Percentiles rank a stretch among this genome's conserved stretches.
Evolutionary conservation across 2,113 vertebrate species (phyloP).

Genomic region (Ictalurus furcatus): DNA sequence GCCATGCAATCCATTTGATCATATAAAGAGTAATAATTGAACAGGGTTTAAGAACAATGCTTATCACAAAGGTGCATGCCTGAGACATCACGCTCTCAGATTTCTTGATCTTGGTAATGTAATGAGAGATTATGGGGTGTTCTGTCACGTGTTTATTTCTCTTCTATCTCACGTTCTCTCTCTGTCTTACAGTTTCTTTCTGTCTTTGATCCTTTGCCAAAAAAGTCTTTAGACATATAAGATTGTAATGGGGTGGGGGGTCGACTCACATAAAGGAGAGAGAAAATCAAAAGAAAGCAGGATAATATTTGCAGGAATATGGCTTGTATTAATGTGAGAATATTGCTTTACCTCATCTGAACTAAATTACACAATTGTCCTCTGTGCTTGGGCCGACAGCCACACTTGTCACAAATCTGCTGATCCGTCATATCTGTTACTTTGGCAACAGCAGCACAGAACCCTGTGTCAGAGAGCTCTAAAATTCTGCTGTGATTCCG

Average conservation of each 20-base stretch:
- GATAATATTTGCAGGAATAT: slow-evolving; percentile 71
- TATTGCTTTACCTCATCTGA: slow-evolving; percentile 79
- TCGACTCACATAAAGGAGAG: slow-evolving; percentile 56
- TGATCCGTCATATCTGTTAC: slow-evolving; percentile 64
- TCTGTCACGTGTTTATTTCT: slow-evolving; percentile 58
- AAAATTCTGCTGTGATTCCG: background rate
- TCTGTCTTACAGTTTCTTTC: slow-evolving; percentile 48
- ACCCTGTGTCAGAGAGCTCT: slow-evolving; percentile 36
- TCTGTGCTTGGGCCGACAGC: slow-evolving; percentile 65
- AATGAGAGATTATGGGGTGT: slow-evolving; percentile 36
- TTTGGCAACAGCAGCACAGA: slow-evolving; percentile 62
- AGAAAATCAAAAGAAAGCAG: slow-evolving; percentile 65
- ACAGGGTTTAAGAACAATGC: slow-evolving; percentile 9
- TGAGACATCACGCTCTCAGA: background rate
- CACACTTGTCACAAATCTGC: slow-evolving; percentile 69
- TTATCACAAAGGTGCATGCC: slow-evolving; percentile 21
- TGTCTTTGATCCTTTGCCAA: slow-evolving; percentile 73
- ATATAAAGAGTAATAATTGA: slow-evolving; percentile 38
- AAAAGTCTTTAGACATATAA: slow-evolving; percentile 69
- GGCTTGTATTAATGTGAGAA: slow-evolving; percentile 78
- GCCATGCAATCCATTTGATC: slow-evolving; percentile 25
- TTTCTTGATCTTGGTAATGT: slow-evolving; percentile 26
- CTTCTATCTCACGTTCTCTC: slow-evolving; percentile 42
- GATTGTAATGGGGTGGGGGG: slow-evolving; percentile 19
- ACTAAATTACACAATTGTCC: slow-evolving; percentile 76